A percentile compares a stretch with the other conserved stretches of the same genome.
phyloP scores from a whole-genome alignment of 2,113 vertebrate genomes.

The Larimichthys polyactis region DNA sequence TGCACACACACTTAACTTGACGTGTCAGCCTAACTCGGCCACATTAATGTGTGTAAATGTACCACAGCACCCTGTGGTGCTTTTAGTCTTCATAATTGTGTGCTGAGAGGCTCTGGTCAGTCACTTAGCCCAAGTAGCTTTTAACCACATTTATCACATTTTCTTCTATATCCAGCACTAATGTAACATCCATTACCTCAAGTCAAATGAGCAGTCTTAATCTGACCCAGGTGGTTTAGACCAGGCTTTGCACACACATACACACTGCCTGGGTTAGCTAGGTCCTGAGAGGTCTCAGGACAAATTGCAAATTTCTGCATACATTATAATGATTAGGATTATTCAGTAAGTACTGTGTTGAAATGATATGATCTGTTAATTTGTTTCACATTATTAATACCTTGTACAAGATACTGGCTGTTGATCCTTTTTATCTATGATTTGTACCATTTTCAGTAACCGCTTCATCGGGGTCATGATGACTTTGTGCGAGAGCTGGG shows the following conservation, averaged over 20 bases:
- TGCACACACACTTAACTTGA: neutral
- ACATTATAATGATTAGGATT: neutral
- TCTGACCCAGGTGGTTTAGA: slow-evolving; percentile 30
- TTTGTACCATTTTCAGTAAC: no score
- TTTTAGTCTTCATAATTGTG: slow-evolving; percentile 45
- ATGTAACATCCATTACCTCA: slow-evolving; percentile 37
- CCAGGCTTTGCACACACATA: slow-evolving; percentile 9
- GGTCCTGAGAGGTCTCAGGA: neutral
- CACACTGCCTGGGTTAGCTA: neutral
- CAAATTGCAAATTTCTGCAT: neutral
- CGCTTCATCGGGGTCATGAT: no score
- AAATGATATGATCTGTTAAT: neutral
- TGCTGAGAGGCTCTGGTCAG: slow-evolving; percentile 36
- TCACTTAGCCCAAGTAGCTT: slow-evolving; percentile 50
- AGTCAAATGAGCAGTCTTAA: slow-evolving; percentile 35
- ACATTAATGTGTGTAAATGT: slow-evolving; percentile 43
- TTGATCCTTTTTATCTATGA: no score
- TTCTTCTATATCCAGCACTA: slow-evolving; percentile 10
- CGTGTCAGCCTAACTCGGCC: neutral
- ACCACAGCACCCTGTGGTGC: slow-evolving; percentile 19
- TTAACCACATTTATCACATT: slow-evolving; percentile 42
- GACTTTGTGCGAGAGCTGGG: no score
- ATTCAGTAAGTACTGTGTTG: no score
- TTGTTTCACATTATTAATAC: no score
- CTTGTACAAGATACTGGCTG: no score